These are phyloP conservation scores for Eupeodes corollae DNA, from an alignment of 1,140 invertebrate genomes.

Conservation along the genomic window DNA sequence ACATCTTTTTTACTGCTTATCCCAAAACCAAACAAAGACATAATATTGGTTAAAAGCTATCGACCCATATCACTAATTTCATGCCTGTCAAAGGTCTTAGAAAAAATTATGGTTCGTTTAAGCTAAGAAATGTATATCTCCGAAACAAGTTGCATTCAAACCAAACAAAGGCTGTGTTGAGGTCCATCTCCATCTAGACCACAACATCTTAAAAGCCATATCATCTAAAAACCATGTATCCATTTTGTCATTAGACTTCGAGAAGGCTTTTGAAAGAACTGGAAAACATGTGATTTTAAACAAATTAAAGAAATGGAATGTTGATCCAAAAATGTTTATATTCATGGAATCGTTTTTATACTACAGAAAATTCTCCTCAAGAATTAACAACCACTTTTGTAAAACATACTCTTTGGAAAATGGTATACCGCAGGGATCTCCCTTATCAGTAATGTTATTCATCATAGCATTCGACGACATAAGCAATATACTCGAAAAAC, in stretches of 20 bases:
- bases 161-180: not conserved
- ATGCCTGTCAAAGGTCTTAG: not conserved
- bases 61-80: not conserved
- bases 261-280: not conserved
- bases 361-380: too few relatives aligned
- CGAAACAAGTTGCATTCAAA: not conserved
- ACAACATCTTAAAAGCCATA: not conserved
- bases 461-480: too few relatives aligned
- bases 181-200: not conserved
- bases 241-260: not conserved
- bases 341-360: not conserved
- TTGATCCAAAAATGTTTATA: not conserved
- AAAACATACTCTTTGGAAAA: too few relatives aligned
- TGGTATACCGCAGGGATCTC: too few relatives aligned
- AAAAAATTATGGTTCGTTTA: not conserved
- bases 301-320: not conserved
- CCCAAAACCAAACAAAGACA: not conserved
- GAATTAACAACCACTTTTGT: too few relatives aligned
- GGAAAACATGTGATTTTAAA: not conserved
- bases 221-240: not conserved
- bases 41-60: not conserved
- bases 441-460: too few relatives aligned
- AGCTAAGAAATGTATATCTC: not conserved
- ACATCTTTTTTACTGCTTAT: not conserved
- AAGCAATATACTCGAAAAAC: too few relatives aligned